Evolutionary conservation across 2,888 invertebrate species (phyloP).

Genomic region (Saturnia japonica): DNA sequence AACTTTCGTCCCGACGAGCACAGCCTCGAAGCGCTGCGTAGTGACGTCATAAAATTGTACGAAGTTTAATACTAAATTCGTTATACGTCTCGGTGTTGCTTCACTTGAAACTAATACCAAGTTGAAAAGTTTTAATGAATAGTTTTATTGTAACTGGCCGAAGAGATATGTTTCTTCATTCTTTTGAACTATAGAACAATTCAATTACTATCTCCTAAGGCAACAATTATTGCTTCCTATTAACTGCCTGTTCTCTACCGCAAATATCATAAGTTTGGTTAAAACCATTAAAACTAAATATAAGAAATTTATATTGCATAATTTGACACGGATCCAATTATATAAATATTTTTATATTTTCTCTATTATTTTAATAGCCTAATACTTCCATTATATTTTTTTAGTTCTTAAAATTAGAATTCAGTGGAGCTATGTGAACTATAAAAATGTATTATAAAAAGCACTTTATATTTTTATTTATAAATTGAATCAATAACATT

Average conservation of each 20-base stretch:
- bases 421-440: background rate
- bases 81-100: conserved; percentile 30
- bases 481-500: background rate
- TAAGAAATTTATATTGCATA: background rate
- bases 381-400: background rate
- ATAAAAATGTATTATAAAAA: background rate
- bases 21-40: conserved; percentile 37
- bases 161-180: background rate
- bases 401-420: too few relatives aligned
- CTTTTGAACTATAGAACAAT: background rate
- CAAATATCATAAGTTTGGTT: too few relatives aligned
- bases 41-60: conserved; percentile 50
- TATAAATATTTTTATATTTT: background rate
- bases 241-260: too few relatives aligned
- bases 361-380: background rate
- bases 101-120: background rate
- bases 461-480: background rate
- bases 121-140: background rate
- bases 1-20: conserved; percentile 57
- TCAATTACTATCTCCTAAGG: background rate
- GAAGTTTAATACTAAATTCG: conserved; percentile 41
- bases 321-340: background rate
- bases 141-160: background rate
- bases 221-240: background rate
- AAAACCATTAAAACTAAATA: background rate